Evolutionary conservation across 2,113 vertebrate species (phyloP).

Genomic region (Parotia lawesii): DNA sequence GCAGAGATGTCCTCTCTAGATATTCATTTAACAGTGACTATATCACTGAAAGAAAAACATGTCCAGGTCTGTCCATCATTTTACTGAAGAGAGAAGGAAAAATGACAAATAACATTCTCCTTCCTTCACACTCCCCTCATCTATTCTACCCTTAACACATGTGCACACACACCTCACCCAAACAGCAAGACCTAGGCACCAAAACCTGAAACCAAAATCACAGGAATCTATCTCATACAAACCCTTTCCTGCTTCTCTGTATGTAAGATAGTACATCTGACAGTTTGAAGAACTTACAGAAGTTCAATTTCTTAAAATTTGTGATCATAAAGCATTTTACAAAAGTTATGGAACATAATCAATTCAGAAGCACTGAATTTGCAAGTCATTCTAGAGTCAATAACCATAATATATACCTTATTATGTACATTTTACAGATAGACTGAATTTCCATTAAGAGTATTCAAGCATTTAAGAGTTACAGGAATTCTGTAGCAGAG

Average conservation of each 20-base stretch:
- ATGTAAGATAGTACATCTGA: background rate
- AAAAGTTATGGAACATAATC: background rate
- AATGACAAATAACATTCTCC: background rate
- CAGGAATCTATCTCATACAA: background rate
- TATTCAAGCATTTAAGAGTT: slow-evolving; percentile 37
- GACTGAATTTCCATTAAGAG: slow-evolving; percentile 35
- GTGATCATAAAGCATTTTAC: background rate
- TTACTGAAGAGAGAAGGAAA: background rate
- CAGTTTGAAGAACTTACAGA: background rate
- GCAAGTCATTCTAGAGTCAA: background rate
- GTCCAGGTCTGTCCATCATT: background rate
- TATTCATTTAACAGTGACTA: rapidly evolving
- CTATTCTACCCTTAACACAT: background rate
- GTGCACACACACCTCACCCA: background rate
- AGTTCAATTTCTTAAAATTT: background rate
- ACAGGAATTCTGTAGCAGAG: background rate
- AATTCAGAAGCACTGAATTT: background rate
- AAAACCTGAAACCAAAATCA: background rate
- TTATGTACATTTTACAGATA: background rate
- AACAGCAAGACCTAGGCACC: background rate
- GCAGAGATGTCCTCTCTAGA: background rate
- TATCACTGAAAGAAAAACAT: background rate
- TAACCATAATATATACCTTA: background rate
- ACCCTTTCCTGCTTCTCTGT: background rate
- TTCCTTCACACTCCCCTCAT: background rate